These are phyloP conservation scores for Orgyia antiqua DNA, from an alignment of 2,888 invertebrate genomes.

Conservation along the genomic window DNA sequence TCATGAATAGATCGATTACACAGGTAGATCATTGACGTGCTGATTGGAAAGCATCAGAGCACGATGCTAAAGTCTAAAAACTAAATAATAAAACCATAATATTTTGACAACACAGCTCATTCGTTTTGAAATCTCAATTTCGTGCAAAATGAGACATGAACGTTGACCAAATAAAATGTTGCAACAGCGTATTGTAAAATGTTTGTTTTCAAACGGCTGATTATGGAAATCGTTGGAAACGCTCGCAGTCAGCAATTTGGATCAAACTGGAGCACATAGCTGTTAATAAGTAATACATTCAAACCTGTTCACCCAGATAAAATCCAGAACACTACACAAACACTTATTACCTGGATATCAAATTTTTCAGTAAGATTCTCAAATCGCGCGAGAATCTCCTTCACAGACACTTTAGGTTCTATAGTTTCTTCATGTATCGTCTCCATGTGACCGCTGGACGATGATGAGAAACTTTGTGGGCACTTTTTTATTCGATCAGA, in stretches of 20 bases:
- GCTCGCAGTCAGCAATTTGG: constrained; percentile 12
- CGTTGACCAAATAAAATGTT: constrained; percentile 26
- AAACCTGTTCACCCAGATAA: constrained; percentile 27
- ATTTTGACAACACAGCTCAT: constrained; percentile 32
- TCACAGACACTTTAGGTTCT: constrained; percentile 90
- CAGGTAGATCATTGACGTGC: constrained; percentile 34
- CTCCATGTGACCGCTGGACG: constrained; percentile 85
- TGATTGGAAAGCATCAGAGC: constrained; percentile 39
- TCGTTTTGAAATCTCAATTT: constrained; percentile 28
- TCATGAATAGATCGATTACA: constrained; percentile 43
- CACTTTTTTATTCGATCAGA: constrained; percentile 52
- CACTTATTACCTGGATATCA: constrained; percentile 45
- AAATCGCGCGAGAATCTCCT: constrained; percentile 89
- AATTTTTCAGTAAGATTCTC: constrained; percentile 81
- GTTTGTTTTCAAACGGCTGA: constrained; percentile 31
- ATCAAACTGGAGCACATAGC: constrained; percentile 17
- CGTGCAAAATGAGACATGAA: constrained; percentile 21
- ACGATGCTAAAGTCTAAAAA: constrained; percentile 20
- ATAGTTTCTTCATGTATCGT: constrained; percentile 87
- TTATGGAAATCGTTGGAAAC: constrained; percentile 23
- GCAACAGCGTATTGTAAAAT: constrained; percentile 25
- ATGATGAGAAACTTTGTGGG: constrained; percentile 70
- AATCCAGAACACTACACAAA: constrained; percentile 24
- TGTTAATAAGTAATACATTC: constrained; percentile 11
- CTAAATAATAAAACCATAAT: constrained; percentile 23